These are phyloP conservation scores for Pachypsylla venusta DNA, from an alignment of 1,140 invertebrate species.

Conservation along the genomic window DNA sequence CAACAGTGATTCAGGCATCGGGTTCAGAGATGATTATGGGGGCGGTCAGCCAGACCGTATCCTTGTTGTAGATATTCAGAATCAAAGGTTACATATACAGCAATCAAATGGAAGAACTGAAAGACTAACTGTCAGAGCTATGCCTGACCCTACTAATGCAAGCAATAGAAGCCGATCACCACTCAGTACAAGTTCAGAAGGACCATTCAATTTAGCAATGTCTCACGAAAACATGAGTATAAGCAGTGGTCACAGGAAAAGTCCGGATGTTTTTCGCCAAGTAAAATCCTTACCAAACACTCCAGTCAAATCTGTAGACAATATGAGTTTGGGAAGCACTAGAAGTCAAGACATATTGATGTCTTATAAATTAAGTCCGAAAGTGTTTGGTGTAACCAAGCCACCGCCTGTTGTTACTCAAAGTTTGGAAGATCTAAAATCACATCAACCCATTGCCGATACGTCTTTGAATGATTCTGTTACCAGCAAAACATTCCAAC, in stretches of 20 bases:
- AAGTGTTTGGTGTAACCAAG: conserved; percentile 34
- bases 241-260: conserved; percentile 3
- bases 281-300: conserved; percentile 6
- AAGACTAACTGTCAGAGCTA: conserved; percentile 37
- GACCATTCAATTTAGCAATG: conserved; percentile 16
- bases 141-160: conserved; percentile 31
- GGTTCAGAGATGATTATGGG: conserved; percentile 71
- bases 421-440: conserved; percentile 41
- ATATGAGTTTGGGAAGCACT: conserved; percentile 24
- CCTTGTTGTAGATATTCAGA: conserved; percentile 59
- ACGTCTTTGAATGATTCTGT: conserved; percentile 26
- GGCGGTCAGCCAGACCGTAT: conserved; percentile 61
- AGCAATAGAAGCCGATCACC: conserved; percentile 24
- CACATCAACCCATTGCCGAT: conserved; percentile 29
- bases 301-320: conserved; percentile 20
- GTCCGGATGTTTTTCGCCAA: conserved; percentile 19
- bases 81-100: conserved; percentile 30
- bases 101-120: conserved; percentile 12
- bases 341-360: conserved; percentile 25
- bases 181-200: conserved; percentile 24
- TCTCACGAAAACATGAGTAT: conserved; percentile 13
- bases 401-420: conserved; percentile 26
- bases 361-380: conserved; percentile 37
- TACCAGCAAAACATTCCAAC: conserved; percentile 17
- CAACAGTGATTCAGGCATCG: conserved; percentile 89